Evolutionary conservation across 2,113 vertebrate genomes (phyloP), one percentile per base, ranked within the genome.

Genomic region (Archocentrus centrarchus): DNA sequence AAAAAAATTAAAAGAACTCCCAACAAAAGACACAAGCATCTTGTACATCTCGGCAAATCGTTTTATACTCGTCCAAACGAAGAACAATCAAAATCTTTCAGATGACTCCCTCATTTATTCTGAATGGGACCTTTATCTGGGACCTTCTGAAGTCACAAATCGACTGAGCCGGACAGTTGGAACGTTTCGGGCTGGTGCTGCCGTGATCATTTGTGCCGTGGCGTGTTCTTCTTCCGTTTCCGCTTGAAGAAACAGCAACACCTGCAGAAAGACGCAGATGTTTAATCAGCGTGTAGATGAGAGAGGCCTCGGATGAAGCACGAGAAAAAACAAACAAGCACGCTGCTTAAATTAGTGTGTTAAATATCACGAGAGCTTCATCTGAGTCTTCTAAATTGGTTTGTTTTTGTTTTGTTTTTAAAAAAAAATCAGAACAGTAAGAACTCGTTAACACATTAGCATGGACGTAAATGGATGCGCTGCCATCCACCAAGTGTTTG

Each of bases 201-300:
- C 92, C 92, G 57, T 1, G 77, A 96, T 99, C 97, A 99, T 97
- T 99, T 99, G 95, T 99, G 98, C 84, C 98, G 96, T 80, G 97
- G 97, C 53, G 97, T 96, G 77, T 98, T 97, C 97, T 99, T 99
- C 98, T 98, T 99, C 96, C 98, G 96, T 98, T 99, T 99, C 94
- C 98, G 97, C 95, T 98, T 99, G 95, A 99, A 99, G 96, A 99
- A 99, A 92, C 98, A 99, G 97, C 98, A 99, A 97, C 98, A 99
- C 98, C 98, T 99, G 95, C 77, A 88, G 93, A 94, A 93, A 86
- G 89, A 93, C 91, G 47, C 8, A 2, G 10, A 78, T 2, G 41
- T 64, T 77, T 57, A 86, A 53, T 30, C 17, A 1, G 58, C 3
- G 11, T 5, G 58, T 7, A 76, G 79, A 64, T 2, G 53, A 58